Evolutionary conservation across 2,888 invertebrate species (phyloP).

Genomic region (Synergus laeviventris): DNA sequence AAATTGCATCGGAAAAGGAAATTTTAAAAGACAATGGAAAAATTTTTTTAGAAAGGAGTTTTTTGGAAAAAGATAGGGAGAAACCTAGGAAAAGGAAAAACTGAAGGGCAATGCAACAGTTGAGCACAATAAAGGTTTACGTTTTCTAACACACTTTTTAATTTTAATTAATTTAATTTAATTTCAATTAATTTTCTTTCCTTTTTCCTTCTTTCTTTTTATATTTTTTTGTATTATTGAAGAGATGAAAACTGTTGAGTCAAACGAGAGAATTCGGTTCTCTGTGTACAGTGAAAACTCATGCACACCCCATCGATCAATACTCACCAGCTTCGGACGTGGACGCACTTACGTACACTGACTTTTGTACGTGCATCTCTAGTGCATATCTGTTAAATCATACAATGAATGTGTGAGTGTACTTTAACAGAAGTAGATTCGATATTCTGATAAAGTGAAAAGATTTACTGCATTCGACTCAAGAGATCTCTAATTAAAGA

Average conservation of each 20-base stretch:
- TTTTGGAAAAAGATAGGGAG: too few relatives aligned
- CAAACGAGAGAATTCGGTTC: background rate
- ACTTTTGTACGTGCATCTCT: constrained; percentile 6
- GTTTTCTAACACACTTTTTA: background rate
- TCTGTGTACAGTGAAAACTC: constrained; percentile 20
- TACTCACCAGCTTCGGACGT: constrained; percentile 30
- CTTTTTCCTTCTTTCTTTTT: background rate
- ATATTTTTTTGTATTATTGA: background rate
- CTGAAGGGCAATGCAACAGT: background rate
- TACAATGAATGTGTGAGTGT: background rate
- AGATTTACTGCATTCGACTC: constrained; percentile 1
- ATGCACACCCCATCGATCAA: constrained; percentile 28
- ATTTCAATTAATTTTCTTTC: background rate
- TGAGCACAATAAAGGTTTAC: background rate
- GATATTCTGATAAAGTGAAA: background rate
- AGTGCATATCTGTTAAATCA: background rate
- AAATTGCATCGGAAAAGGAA: too few relatives aligned
- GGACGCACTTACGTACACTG: constrained; percentile 6
- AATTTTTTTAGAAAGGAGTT: too few relatives aligned
- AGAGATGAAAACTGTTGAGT: background rate
- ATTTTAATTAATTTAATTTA: background rate
- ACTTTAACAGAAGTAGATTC: background rate
- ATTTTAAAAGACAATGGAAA: too few relatives aligned
- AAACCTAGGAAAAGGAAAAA: too few relatives aligned
- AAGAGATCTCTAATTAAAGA: constrained; percentile 5